Base-by-base conservation (phyloP, 2,888 invertebrate species). In the Masnerella sp. region DNA sequence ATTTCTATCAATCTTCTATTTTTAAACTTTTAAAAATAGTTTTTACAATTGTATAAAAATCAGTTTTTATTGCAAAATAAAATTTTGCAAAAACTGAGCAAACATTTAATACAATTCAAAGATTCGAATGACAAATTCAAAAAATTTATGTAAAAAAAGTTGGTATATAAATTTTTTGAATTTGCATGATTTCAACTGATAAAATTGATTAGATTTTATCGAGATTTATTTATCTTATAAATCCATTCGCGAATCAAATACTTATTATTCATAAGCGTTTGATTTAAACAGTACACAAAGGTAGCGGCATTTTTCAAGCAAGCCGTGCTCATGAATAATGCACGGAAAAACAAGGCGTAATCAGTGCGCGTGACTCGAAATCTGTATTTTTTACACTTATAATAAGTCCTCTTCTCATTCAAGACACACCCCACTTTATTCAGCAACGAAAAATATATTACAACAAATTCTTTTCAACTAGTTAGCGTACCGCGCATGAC, bases 341-440 rank as follows among this genome's bases (percentile, higher is more conserved):
- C 45, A 65, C 15, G 3, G 22, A 38, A 54, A 43, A 47, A 38
- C 14, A 45, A 38, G n/a, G 7, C 11, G 30, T 54, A 65, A 65
- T 65, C 54, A 54, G 28, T 30, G 9, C 30, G n/a, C 65, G 64
- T 65, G 65, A 65, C 56, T 34, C 22, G 47, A 47, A 67, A 56
- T 9, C 32, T 30, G 47, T 9, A 56, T 56, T 49, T 56, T 56
- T 45, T 3, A 45, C 2, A 18, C 18, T 42, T 22, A 67, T 49
- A 28, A 47, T 54, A 56, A 49, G 45, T 30, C 11, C 20, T 12
- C 54, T 15, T 38, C 30, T 54, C 45, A 65, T 65, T 54, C 65
- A 20, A 20, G 14, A 47, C 61, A 32, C 61, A 64, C 43, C 42
- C 11, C 18, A 17, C 8, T 22, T 45, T 67, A 56, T 64, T 43